Base-by-base conservation (phyloP, 1,140 invertebrate genomes). In the Rhagoletis zephyria region DNA sequence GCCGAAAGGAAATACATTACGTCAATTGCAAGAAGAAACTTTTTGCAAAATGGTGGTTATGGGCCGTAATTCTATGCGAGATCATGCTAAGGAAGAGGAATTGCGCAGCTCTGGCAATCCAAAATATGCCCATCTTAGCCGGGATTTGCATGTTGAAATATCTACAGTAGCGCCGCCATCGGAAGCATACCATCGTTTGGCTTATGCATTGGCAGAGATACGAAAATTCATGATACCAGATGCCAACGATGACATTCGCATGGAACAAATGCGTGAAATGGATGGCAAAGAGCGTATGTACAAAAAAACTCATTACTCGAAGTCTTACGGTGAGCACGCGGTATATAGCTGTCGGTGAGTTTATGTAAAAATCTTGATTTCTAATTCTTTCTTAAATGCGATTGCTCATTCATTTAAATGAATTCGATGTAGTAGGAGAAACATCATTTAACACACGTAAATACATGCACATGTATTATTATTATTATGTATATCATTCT, bases 21-120 rank as follows among this genome's bases (percentile, higher is more conserved):
- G 98, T 92, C 95, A 97, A 89, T 94, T 99, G 42, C 98, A 98
- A 94, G 98, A 98, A 91, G 97, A 98, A 91, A 98, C 97, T 3
- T 97, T 98, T 95, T 98, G 97, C 90, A 98, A 98, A 94, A 98
- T 99, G 97, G 97, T 97, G 6, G 97, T 99, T 19, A 95, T 99
- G 59, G 98, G 98, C 4, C 95, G 96, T 91, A 98, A 98, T 85
- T 98, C 98, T 2, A 98, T 99, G 97, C 96, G 97, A 90, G 98
- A 99, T 93, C 97, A 97, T 94, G 95, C 95, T 88, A 98, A 98
- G 95, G 94, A 99, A 93, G 97, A 99, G 91, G 97, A 98, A 93
- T 94, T 97, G 7, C 94, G 98, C 45, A 95, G 95, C 89, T 96
- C 97, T 0, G 94, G 96, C 42, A 98, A 99, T 93, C 97, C 97